phyloP scores from a whole-genome alignment of 2,113 vertebrate genomes.

The Rhipidura dahli region DNA sequence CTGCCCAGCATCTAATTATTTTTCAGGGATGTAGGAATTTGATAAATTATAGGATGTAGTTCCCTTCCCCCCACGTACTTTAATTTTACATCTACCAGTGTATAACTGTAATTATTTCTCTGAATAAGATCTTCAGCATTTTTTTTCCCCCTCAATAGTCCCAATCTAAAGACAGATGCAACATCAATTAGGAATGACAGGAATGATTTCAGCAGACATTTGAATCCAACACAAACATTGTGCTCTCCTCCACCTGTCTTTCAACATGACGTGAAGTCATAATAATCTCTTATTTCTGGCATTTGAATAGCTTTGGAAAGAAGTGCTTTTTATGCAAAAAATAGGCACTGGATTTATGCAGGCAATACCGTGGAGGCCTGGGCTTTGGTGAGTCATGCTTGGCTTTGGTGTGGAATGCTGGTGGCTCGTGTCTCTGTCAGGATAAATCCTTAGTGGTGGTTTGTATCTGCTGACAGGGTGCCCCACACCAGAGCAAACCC shows the following conservation, averaged over 20 bases:
- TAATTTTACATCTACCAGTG: constrained; percentile 29
- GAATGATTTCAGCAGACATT: constrained; percentile 44
- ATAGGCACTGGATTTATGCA: not conserved
- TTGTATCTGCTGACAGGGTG: not conserved
- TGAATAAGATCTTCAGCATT: constrained; percentile 42
- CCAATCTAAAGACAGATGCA: constrained; percentile 55
- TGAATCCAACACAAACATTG: constrained; percentile 59
- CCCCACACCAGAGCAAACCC: not conserved
- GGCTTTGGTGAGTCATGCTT: not conserved
- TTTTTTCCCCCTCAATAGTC: not conserved
- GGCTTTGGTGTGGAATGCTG: not conserved
- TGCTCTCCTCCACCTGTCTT: constrained; percentile 62
- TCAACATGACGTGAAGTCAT: constrained; percentile 59
- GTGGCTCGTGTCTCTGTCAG: not conserved
- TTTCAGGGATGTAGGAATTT: not conserved
- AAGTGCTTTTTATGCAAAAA: constrained; percentile 18
- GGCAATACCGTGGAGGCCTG: not conserved
- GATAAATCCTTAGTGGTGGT: not conserved
- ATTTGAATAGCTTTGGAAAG: constrained; percentile 40
- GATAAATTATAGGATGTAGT: constrained; percentile 44
- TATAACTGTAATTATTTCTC: constrained; percentile 62
- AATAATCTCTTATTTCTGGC: constrained; percentile 56
- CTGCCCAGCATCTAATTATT: constrained; percentile 37
- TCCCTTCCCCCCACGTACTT: constrained; percentile 37
- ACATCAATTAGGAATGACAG: constrained; percentile 61